Evolutionary conservation across 2,797 vertebrate genomes (phyloP), one percentile per base, ranked within the genome.

Genomic region (Salmo trutta): DNA sequence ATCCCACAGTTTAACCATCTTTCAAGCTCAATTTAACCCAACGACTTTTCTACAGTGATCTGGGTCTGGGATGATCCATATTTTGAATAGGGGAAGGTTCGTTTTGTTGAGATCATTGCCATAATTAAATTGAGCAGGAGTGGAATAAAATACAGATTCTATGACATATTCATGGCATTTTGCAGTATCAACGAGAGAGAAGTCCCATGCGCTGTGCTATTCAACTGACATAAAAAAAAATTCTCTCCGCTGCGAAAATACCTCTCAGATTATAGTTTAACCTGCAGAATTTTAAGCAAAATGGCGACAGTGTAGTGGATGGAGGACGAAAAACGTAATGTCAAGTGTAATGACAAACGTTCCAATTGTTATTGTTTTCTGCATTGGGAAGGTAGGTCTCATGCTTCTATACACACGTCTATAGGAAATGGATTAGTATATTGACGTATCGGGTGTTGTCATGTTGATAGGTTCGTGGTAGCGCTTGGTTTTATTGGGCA

Each of bases 251-350:
- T 69, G 36, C 80, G 71, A 77, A 81, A 87, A 79, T 74, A 87
- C 84, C 88, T 83, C 78, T 82, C 56, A 16, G 80, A 83, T 86
- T 84, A 62, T 79, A 86, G 88, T 78, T 85, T 74, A 87, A 91
- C 91, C 91, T 92, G 91, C 92, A 87, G 82, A 86, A 74, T 88
- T 89, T 89, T 82, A 84, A 86, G 88, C 91, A 93, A 94, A 91
- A 94, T 93, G 93, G 93, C 93, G 93, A 91, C 93, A 91, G 87
- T 81, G 53, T 88, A 77, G 85, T 76, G 78, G 86, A 82, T 87
- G 76, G 74, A 78, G 83, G 88, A 81, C 88, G 84, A 81, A 80
- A 3, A 82, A 82, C 85, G 75, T 83, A 84, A 78, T 84, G 89
- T 83, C 83, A 80, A 78, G 82, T 80, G 85, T 82, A 82, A 78